phyloP scores from a whole-genome alignment of 2,888 invertebrate species.

The Drosophila eohydei region DNA sequence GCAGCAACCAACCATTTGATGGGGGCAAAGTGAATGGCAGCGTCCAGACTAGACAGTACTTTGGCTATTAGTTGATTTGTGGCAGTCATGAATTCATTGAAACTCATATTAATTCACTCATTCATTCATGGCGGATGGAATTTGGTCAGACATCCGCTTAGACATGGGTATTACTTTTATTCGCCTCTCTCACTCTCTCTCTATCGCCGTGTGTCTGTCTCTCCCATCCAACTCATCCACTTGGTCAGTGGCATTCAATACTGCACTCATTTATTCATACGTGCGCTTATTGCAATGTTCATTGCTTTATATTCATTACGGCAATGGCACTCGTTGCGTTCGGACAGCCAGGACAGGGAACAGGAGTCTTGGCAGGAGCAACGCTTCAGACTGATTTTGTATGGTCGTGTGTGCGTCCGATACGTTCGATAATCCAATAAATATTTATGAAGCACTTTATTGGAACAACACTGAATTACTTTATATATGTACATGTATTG shows the following conservation, averaged over 20 bases:
- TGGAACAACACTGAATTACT: conserved; percentile 82
- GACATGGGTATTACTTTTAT: conserved; percentile 27
- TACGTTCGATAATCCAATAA: conserved; percentile 79
- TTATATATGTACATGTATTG: conserved; percentile 48
- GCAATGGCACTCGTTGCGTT: conserved; percentile 74
- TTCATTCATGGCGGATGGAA: conserved; percentile 3
- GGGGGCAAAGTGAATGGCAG: neutral
- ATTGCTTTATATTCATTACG: conserved; percentile 78
- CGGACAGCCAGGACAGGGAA: conserved; percentile 33
- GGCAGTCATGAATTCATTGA: conserved; percentile 33
- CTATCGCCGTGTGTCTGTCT: neutral
- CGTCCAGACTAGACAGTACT: conserved; percentile 29
- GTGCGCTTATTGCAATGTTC: conserved; percentile 80
- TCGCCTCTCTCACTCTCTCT: neutral
- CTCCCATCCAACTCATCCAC: neutral
- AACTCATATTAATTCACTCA: conserved; percentile 27
- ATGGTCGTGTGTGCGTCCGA: conserved; percentile 50
- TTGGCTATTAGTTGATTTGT: conserved; percentile 63
- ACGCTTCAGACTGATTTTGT: conserved; percentile 25
- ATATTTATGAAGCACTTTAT: conserved; percentile 82
- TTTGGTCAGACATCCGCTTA: conserved; percentile 26
- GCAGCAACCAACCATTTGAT: neutral
- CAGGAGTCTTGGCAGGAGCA: conserved; percentile 10
- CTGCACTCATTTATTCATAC: conserved; percentile 78
- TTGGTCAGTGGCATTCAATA: conserved; percentile 55